Evolutionary conservation across 2,888 invertebrate genomes (phyloP).

Genomic region (Lasius platythorax): DNA sequence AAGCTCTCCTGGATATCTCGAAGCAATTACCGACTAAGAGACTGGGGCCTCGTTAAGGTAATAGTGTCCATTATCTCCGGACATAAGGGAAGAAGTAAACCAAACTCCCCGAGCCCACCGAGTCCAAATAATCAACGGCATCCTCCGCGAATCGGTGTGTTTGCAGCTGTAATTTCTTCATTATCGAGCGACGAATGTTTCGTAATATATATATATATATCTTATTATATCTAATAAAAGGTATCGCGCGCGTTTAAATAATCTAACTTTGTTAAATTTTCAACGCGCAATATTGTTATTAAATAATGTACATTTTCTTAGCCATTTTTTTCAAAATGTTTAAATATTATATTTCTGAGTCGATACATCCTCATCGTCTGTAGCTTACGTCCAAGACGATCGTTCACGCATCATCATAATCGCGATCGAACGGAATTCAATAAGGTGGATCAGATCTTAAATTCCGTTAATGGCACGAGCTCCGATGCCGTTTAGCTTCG

Average conservation of each 20-base stretch:
- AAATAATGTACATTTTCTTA: not conserved
- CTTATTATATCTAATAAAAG: not conserved
- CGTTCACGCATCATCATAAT: conserved; percentile 78
- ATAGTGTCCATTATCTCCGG: conserved; percentile 84
- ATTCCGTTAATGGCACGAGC: conserved; percentile 79
- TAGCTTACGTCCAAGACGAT: conserved; percentile 56
- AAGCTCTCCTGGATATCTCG: conserved; percentile 81
- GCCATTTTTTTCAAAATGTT: not conserved
- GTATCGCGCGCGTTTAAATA: not conserved
- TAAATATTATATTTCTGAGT: not conserved
- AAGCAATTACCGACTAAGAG: conserved; percentile 85
- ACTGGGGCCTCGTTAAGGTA: conserved; percentile 84
- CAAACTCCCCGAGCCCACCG: conserved; percentile 77
- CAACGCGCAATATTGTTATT: not conserved
- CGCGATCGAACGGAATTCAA: conserved; percentile 77
- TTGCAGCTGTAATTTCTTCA: conserved; percentile 42
- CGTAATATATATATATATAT: not conserved
- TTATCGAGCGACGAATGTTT: not conserved
- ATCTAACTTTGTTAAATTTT: not conserved
- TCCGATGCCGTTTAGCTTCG: conserved; percentile 76
- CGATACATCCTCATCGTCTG: conserved; percentile 22
- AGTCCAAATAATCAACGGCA: conserved; percentile 77
- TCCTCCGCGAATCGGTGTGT: conserved; percentile 59
- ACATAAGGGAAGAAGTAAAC: conserved; percentile 83
- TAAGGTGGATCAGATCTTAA: conserved; percentile 76